Base-by-base conservation (phyloP, 2,888 invertebrate species). In the Agrotis puta region DNA sequence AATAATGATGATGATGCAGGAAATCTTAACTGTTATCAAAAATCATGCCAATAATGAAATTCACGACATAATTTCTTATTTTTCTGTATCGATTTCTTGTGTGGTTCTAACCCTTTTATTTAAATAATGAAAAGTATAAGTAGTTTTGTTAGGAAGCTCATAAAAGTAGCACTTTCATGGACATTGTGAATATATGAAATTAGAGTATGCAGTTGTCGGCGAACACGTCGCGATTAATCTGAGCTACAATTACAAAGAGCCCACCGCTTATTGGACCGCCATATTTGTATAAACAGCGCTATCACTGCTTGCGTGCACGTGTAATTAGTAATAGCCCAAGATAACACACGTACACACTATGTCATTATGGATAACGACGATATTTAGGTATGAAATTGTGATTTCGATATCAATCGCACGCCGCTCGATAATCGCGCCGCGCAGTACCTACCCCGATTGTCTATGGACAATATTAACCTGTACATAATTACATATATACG, bases 241-340 rank as follows among this genome's bases (percentile, higher is more conserved):
- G 74, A 82, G 82, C 85, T 86, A 88, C 85, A 88, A 87, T 90
- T 89, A 90, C 90, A 91, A 91, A 92, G 89, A 84, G 78, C 82
- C 83, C 84, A 77, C 82, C 88, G 88, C 88, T 85, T 83, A 87
- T 88, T 88, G 82, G 84, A 70, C 86, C 81, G 85, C 85, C 88
- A 89, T 88, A 86, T 88, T 87, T 88, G 88, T 88, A 89, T 88
- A 88, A 89, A 89, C 87, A 88, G 71, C 86, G 83, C 89, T 92
- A 92, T 92, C 92, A 84, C 88, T 80, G 87, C 87, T 91, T 88
- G 93, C 94, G 94, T 95, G 95, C 88, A 89, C 87, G 87, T 86
- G 93, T 93, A 94, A 95, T 95, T 94, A 95, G 94, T 92, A 89
- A 91, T 91, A 90, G 88, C 82, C 84, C 76, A 83, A 89, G 92